Base-by-base conservation (phyloP, 2,888 invertebrate species). In the Cephus nigrinus region DNA sequence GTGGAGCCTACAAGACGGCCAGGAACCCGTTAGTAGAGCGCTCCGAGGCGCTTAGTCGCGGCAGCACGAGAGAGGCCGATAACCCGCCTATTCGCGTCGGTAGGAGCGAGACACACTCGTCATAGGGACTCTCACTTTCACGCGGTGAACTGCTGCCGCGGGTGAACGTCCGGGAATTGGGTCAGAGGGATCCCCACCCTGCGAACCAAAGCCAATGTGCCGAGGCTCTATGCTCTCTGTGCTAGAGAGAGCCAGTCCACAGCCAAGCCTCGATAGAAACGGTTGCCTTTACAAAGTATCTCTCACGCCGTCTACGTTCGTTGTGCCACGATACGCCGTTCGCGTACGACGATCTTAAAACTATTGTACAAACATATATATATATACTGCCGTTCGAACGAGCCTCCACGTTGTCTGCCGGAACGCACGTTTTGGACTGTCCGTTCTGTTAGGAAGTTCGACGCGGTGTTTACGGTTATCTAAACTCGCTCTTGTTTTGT, bases 91-190 rank as follows among this genome's bases (percentile, higher is more conserved):
- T 68, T 36, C 69, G 68, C 68, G 34, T 36, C 31, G 15, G 71
- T 71, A 31, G 31, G 71, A 77, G 80, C 80, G 83, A 78, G 80
- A 80, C 79, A 78, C 79, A 82, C 86, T 86, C 87, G 86, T 84
- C 89, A 92, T 93, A 93, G 93, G 93, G 93, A 93, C 93, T 93
- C 93, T 93, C 93, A 93, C 93, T 93, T 93, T 93, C 93, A 93
- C 93, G 92, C 92, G 91, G 92, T 92, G 93, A 93, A 93, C 93
- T 93, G 93, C 55, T 93, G 93, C 55, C 55, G 55, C 90, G 94
- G 91, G 94, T 94, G 94, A 95, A 95, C 94, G 95, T 94, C 95
- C 95, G 94, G 93, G 93, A 95, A 95, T 93, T 95, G 94, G 95
- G 95, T 95, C 95, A 95, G 93, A 94, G 94, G 93, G 94, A 90